These are phyloP conservation scores for Phrynocephalus guinanensis DNA, from an alignment of 2,797 vertebrate genomes.

Conservation along the genomic window DNA sequence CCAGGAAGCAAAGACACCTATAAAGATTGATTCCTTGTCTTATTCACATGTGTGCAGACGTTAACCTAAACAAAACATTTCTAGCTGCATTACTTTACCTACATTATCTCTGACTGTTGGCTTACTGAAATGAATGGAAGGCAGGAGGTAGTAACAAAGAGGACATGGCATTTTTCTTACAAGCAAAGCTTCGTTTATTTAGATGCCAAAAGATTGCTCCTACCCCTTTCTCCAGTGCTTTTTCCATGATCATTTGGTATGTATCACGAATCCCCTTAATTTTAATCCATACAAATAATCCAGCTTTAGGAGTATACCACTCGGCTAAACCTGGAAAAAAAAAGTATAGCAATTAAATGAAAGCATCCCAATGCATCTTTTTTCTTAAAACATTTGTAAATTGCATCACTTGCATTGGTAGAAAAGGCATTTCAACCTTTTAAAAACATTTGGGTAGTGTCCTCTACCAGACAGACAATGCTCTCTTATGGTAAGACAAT, in stretches of 20 bases:
- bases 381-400: constrained; percentile 28
- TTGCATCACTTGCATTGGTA: constrained; percentile 10
- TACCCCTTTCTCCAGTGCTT: constrained; percentile 83
- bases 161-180: neutral
- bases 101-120: neutral
- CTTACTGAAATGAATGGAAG: neutral
- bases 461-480: neutral
- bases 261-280: constrained; percentile 82
- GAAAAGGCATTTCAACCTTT: neutral
- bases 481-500: constrained; percentile 15
- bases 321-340: constrained; percentile 80
- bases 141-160: neutral
- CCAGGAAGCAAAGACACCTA: constrained; percentile 88
- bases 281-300: constrained; percentile 90
- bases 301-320: constrained; percentile 82
- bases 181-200: neutral
- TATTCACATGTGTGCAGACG: neutral
- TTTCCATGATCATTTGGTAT: constrained; percentile 82
- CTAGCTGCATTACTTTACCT: neutral
- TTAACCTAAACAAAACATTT: neutral
- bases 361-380: neutral
- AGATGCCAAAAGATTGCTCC: neutral
- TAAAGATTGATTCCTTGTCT: neutral
- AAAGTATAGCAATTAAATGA: constrained; percentile 29
- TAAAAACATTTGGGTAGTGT: neutral